Evolutionary conservation across 2,888 invertebrate species (phyloP).

Genomic region (Lapara coniferarum): DNA sequence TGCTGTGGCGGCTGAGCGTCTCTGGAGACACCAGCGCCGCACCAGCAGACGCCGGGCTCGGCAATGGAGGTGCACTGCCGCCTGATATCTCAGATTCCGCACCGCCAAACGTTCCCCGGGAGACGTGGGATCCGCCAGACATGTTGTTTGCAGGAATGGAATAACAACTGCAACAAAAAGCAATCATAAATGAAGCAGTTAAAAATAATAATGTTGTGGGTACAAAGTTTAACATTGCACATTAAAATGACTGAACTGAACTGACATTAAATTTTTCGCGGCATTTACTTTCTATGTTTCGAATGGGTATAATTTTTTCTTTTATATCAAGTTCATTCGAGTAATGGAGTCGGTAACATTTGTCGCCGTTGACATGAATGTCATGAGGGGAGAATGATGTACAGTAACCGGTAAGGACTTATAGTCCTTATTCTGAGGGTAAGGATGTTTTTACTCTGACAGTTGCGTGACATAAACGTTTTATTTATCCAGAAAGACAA

Average conservation of each 20-base stretch:
- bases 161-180: slow-evolving; percentile 79
- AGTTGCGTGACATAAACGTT: too few relatives aligned
- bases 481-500: too few relatives aligned
- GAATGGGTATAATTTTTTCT: slow-evolving; percentile 8
- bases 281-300: slow-evolving; percentile 2
- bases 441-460: too few relatives aligned
- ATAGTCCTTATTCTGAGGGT: too few relatives aligned
- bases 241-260: neutral
- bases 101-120: slow-evolving; percentile 79
- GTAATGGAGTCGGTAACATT: slow-evolving; percentile 23
- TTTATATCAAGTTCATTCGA: slow-evolving; percentile 18
- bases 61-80: slow-evolving; percentile 85
- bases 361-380: slow-evolving; percentile 18
- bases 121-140: slow-evolving; percentile 84
- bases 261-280: neutral
- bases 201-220: too few relatives aligned
- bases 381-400: slow-evolving; percentile 7
- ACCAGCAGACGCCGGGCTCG: slow-evolving; percentile 89
- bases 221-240: neutral
- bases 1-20: slow-evolving; percentile 87
- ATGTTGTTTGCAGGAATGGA: slow-evolving; percentile 86
- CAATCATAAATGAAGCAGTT: neutral
- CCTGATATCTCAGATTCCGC: slow-evolving; percentile 74
- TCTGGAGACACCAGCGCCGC: slow-evolving; percentile 90
- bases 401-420: neutral